A percentile compares a stretch with the other conserved stretches of the same genome.
Conservation (phyloP, 2,113 vertebrate species). For the Rana temporaria region DNA sequence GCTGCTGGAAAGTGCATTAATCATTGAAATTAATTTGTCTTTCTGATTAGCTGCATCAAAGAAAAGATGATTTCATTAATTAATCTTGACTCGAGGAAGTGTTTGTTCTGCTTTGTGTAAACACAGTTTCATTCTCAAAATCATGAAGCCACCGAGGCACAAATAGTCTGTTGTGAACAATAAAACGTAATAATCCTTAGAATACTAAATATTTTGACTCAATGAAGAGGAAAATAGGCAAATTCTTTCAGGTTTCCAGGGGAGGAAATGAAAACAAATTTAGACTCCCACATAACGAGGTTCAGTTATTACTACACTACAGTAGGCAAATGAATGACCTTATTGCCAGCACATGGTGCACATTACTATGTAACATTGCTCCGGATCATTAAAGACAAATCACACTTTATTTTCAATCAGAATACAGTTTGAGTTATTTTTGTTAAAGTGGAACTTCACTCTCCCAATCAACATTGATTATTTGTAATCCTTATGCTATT, state of each 20-base stretch:
- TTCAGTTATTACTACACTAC: neutral
- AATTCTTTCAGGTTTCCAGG: conserved; percentile 12
- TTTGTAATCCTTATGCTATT: too few species aligned
- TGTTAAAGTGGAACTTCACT: too few species aligned
- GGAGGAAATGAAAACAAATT: conserved; percentile 29
- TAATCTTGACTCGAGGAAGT: conserved; percentile 23
- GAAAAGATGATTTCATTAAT: conserved; percentile 30
- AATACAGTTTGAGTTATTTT: too few species aligned
- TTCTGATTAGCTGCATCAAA: conserved; percentile 41
- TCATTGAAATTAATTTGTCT: conserved; percentile 41
- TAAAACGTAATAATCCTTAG: conserved; percentile 1
- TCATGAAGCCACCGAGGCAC: conserved; percentile 30
- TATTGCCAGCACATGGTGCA: neutral
- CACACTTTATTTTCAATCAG: too few species aligned
- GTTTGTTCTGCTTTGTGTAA: conserved; percentile 45
- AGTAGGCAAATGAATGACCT: neutral
- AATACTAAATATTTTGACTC: conserved; percentile 45
- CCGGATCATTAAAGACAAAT: too few species aligned
- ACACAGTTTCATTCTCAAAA: conserved; percentile 38
- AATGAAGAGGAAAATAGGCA: conserved; percentile 44
- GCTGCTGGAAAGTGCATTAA: conserved; percentile 16
- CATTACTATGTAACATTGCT: neutral
- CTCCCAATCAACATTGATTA: too few species aligned
- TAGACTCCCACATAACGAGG: conserved; percentile 19
- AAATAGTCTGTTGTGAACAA: conserved; percentile 14